phyloP scores from a whole-genome alignment of 2,113 vertebrate genomes.

The Cavia aperea region DNA sequence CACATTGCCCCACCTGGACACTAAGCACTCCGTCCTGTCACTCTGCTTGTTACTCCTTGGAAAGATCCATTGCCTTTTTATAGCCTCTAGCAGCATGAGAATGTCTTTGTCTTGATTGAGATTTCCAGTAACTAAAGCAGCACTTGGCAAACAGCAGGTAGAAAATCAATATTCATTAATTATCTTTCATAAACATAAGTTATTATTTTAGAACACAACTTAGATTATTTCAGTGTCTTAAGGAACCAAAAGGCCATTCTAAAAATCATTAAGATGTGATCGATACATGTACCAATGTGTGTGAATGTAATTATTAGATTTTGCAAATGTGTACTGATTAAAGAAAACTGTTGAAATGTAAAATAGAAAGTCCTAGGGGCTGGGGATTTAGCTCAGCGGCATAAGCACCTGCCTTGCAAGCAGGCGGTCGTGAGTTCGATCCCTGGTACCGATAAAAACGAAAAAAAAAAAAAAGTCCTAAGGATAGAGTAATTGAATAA shows the following conservation, averaged over 20 bases:
- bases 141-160: not conserved
- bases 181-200: not conserved
- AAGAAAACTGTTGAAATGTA: not conserved
- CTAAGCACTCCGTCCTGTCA: no score
- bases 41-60: fast-evolving
- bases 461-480: not conserved
- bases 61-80: not conserved
- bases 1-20: not conserved
- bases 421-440: no score
- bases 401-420: no score
- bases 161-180: not conserved
- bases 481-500: not conserved
- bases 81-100: not conserved
- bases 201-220: not conserved
- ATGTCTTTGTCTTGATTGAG: not conserved
- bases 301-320: not conserved
- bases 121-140: not conserved
- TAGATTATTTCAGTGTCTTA: not conserved
- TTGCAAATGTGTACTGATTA: not conserved
- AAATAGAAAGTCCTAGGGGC: not conserved
- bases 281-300: not conserved
- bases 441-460: no score
- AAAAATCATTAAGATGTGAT: not conserved
- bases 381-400: no score
- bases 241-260: not conserved